Evolutionary conservation across 1,140 invertebrate genomes (phyloP), one percentile per base, ranked within the genome.

Genomic region (Penaeus chinensis): DNA sequence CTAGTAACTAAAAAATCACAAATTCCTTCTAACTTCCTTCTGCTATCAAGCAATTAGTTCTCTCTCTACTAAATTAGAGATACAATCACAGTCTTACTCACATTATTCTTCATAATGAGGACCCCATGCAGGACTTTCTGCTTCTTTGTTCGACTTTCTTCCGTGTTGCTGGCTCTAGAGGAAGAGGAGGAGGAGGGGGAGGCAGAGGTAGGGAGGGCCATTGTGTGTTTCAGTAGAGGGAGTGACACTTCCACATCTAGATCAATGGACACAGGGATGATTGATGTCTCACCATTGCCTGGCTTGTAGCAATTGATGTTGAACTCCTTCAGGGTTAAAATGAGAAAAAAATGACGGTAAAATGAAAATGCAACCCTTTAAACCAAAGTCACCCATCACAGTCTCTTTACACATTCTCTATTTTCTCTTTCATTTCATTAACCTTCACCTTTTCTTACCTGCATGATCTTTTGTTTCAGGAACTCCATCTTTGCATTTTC

Each of bases 261-360:
- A 92, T 96, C 96, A n/a, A 96, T 95, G 1, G 95, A 95, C 1
- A 97, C 98, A 10, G 94, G 94, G 84, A 99, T 98, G 63, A 95
- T 93, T 90, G 96, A 96, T 20, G 97, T 98, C 93, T 99, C 98
- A 16, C 98, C 98, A 94, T 99, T 99, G 0, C 98, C 98, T 65
- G 98, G 98, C 95, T 97, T 99, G 90, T 95, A 99, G 92, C 98
- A 99, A 90, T 96, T 95, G 69, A 98, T 95, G 79, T 96, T 95
- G 91, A 97, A 97, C 92, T 98, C 96, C 93, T 93, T 81, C 22
- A 90, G 81, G 82, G 85, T 90, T 76, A 80, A 7, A 77, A 79
- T 78, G 27, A 82, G n/a, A n/a, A 76, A 79, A 79, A 71, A 5
- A 32, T 8, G 54, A 37, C 11, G 11, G 8, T 22, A 63, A 82